Base-by-base conservation (phyloP, 2,888 invertebrate species). In the Melikaiella ostensackeni region DNA sequence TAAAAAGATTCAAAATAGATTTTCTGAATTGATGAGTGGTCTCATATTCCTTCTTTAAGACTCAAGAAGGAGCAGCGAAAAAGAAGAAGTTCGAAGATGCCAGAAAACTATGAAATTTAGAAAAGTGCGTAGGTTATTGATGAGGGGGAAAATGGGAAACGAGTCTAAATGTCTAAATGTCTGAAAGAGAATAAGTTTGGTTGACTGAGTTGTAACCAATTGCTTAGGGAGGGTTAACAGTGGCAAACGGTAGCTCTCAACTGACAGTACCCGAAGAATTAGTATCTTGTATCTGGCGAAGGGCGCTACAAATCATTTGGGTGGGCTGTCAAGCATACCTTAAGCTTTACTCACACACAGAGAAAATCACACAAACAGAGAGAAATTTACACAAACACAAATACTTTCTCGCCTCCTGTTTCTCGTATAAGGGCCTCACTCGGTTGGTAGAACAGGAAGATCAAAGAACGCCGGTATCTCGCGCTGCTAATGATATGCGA, bases 271-370 rank as follows among this genome's bases (percentile, higher is more conserved):
- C 77, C 75, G 81, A 85, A 86, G 85, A 84, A 84, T 82, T 82
- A 85, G 82, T 85, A 82, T 80, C 81, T 83, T 81, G 80, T 84
- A 80, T 82, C 82, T 82, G 79, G 82, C 81, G 81, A 82, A 83
- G 81, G 80, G 80, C 81, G 81, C 82, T 64, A 86, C 85, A 86
- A 86, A 86, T 86, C 85, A 86, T 86, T 84, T 81, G 79, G 82
- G 81, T 80, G 79, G 80, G 81, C 79, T 84, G 84, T 84, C 84
- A 80, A 80, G 64, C 79, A 63, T 82, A 42, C 42, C 42, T 42
- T 42, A 77, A 84, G 79, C 74, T 64, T 66, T 61, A 77, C 77
- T 75, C 77, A 77, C 77, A 77, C 74, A 42, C 27, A 11, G 59
- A 33, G 46, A 33, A 38, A 11, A 38, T 13, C 11, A 38, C 0